phyloP scores from a whole-genome alignment of 2,113 vertebrate genomes.

The Paradoxurus hermaphroditus region DNA sequence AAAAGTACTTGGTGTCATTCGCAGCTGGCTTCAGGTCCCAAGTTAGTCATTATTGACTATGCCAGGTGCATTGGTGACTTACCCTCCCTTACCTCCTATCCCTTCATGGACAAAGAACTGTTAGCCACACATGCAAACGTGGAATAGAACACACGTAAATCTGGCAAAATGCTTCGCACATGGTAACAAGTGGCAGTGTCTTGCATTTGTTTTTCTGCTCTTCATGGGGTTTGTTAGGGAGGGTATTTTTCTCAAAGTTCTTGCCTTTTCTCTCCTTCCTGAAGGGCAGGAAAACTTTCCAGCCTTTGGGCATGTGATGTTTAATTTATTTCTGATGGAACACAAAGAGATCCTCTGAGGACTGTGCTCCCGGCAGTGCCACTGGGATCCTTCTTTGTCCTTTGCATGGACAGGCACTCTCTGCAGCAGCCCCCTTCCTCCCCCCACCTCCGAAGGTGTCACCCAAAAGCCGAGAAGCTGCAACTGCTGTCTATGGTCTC shows the following conservation, averaged over 20 bases:
- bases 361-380: not conserved
- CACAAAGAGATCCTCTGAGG: not conserved
- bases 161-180: not conserved
- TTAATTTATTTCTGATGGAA: slow-evolving; percentile 4
- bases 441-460: not conserved
- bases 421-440: not conserved
- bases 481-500: not conserved
- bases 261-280: not conserved
- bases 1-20: not conserved
- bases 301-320: not conserved
- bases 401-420: not conserved
- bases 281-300: not conserved
- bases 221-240: not conserved
- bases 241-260: not conserved
- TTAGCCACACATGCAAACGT: not conserved
- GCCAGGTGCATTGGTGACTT: not conserved
- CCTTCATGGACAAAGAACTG: not conserved
- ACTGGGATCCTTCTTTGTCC: not conserved
- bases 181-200: not conserved
- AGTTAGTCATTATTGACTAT: not conserved
- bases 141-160: not conserved
- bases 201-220: not conserved
- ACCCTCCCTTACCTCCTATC: not conserved
- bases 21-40: not conserved
- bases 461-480: not conserved